Evolutionary conservation across 2,797 vertebrate species (phyloP), one percentile per base, ranked within the genome.

Genomic region (Siniperca obscura): DNA sequence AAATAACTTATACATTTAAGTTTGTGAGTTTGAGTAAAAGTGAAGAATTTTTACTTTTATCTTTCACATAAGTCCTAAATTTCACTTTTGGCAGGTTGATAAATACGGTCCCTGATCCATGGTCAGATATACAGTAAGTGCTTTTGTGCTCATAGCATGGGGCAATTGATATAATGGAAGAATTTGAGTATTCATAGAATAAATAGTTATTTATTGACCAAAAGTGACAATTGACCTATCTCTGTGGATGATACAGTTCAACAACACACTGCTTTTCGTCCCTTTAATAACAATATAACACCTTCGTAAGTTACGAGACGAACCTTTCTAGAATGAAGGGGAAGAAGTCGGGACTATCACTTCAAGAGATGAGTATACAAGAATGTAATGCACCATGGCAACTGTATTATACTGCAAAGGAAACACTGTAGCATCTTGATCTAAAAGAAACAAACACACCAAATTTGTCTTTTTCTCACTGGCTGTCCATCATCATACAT

Each of bases 401-500:
- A 59, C 40, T 59, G 78, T 13, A 22, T 7, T 25, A 48, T 72
- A 67, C 4, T 56, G 46, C 62, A 76, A 72, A 25, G 1, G 2
- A 61, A 74, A 71, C 46, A 68, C 55, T 27, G 46, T 55, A 59
- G 40, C 30, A 40, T 50, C 42, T 52, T 30, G 13, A 74, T 36
- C 46, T 61, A 36, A 68, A 70, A 21, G 1, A 69, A 25, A 70
- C 1, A 68, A 34, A 86, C 56, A 70, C 66, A 57, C 14, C 30
- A 36, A 44, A 30, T 0, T 2, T 17, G 46, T 78, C 56, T 48
- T 73, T 40, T 16, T 6, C 22, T 48, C 67, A 4, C 48, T 25
- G 6, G 25, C 16, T 40, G 30, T 44, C 71, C 36, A 3, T 36
- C 68, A 59, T 92, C 82, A 94, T 68, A 81, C 59, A 11, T 94